Evolutionary conservation across 2,113 vertebrate species (phyloP), one percentile per base, ranked within the genome.

Genomic region (Lonchura striata): DNA sequence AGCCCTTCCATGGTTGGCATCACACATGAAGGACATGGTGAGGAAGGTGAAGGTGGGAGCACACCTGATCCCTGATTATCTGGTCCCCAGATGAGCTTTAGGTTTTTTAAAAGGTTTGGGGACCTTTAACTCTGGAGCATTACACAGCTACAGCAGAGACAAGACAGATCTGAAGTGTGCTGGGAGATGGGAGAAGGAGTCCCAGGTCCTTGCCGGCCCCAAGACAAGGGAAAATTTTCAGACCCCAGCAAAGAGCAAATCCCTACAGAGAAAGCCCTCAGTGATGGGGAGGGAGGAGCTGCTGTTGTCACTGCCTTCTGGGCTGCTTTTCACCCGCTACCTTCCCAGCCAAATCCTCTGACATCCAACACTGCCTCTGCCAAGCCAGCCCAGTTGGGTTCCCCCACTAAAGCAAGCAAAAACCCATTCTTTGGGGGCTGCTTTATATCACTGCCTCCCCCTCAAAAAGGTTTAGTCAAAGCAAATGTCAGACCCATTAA

Each of bases 401-500:
- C 85, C 95, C 49, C 64, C 30, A 61, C 71, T 24, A 86, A 95
- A 46, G 82, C 80, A 68, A 47, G 76, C 77, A 81, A 78, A 83
- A 78, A 33, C 66, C 39, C 91, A 33, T 49, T 35, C 86, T 86
- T 90, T 27, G 79, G 72, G 94, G 92, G 69, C 49, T 80, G 46
- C 71, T 81, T 72, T 78, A 13, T 49, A 72, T 76, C 19, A 1
- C n/a, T 50, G 77, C 54, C 56, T 44, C 28, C 71, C 74, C 41
- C 60, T 15, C 19, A 12, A 56, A 69, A 42, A 84, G 52, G 37
- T 81, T 86, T n/a, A 87, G 71, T 69, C 84, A 78, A 94, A 94
- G 89, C 82, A 90, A 96, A 94, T 88, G 91, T 86, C 94, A 96
- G 85, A 81, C 10, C 81, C 83, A 92, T 90, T 93, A 95, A 92